These are phyloP conservation scores for Sicus ferrugineus DNA, from an alignment of 2,888 invertebrate genomes.

Conservation along the genomic window DNA sequence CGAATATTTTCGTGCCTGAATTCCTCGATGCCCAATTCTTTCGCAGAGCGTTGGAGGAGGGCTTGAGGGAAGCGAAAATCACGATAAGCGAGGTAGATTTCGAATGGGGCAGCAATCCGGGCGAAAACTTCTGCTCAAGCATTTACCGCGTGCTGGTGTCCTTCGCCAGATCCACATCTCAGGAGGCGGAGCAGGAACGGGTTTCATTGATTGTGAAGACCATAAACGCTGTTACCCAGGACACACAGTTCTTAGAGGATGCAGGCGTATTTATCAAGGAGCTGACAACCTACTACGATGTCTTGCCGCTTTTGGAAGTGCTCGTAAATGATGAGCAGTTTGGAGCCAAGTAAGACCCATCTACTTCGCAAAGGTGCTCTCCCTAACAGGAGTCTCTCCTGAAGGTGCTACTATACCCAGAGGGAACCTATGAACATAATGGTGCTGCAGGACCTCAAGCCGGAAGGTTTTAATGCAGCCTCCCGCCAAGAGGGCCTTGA, in stretches of 20 bases:
- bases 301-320: slow-evolving; percentile 63
- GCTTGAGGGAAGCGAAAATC: slow-evolving; percentile 48
- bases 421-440: slow-evolving; percentile 57
- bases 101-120: slow-evolving; percentile 56
- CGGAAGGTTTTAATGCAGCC: slow-evolving; percentile 66
- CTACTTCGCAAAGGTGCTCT: background rate
- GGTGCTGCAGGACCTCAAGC: slow-evolving; percentile 62
- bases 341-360: slow-evolving; percentile 51
- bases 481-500: slow-evolving; percentile 67
- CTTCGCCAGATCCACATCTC: slow-evolving; percentile 40
- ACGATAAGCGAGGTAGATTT: slow-evolving; percentile 48
- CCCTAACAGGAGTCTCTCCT: background rate
- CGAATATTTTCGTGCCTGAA: slow-evolving; percentile 51
- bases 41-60: slow-evolving; percentile 53
- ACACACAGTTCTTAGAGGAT: slow-evolving; percentile 59
- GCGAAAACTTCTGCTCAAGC: slow-evolving; percentile 60
- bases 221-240: slow-evolving; percentile 52
- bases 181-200: slow-evolving; percentile 40
- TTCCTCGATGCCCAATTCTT: slow-evolving; percentile 53
- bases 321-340: slow-evolving; percentile 54
- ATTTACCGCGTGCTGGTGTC: slow-evolving; percentile 54
- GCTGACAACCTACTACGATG: slow-evolving; percentile 59
- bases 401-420: slow-evolving; percentile 51
- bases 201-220: slow-evolving; percentile 58
- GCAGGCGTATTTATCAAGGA: slow-evolving; percentile 64